A percentile compares a stretch with the other conserved stretches of the same genome.
Conservation (phyloP, 2,797 vertebrate genomes). For the Nannoperca obscura region DNA sequence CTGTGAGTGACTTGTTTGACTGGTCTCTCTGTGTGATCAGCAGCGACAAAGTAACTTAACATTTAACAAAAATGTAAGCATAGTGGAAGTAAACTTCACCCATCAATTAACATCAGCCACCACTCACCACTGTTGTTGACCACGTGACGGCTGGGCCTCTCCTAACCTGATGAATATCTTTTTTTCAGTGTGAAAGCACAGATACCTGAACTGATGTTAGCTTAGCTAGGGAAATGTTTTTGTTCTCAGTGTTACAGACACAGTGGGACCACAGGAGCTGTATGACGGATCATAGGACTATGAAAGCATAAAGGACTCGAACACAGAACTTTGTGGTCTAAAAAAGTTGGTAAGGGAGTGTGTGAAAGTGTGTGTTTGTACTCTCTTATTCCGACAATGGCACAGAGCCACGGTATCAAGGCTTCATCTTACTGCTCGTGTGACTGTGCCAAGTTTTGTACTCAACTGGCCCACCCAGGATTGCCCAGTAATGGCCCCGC, state of each 20-base stretch:
- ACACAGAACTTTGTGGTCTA: slow-evolving; percentile 27
- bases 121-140: slow-evolving; percentile 10
- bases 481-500: slow-evolving; percentile 22
- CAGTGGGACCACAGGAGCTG: slow-evolving; percentile 15
- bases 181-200: background rate
- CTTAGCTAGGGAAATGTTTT: slow-evolving; percentile 25
- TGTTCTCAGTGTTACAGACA: slow-evolving; percentile 16
- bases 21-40: background rate
- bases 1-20: background rate
- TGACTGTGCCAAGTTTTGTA: slow-evolving; percentile 62
- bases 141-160: background rate
- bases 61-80: background rate
- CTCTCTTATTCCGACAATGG: slow-evolving; percentile 38
- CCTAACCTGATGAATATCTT: background rate
- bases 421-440: slow-evolving; percentile 55
- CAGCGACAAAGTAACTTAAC: background rate
- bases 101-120: background rate
- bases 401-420: slow-evolving; percentile 45
- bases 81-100: background rate
- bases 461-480: slow-evolving; percentile 65
- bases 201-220: slow-evolving; percentile 8
- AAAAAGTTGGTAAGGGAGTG: slow-evolving; percentile 54
- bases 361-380: slow-evolving; percentile 43
- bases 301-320: slow-evolving; percentile 30
- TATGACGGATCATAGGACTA: slow-evolving; percentile 18